phyloP scores from a whole-genome alignment of 2,888 invertebrate species.

The Adineta ricciae region DNA sequence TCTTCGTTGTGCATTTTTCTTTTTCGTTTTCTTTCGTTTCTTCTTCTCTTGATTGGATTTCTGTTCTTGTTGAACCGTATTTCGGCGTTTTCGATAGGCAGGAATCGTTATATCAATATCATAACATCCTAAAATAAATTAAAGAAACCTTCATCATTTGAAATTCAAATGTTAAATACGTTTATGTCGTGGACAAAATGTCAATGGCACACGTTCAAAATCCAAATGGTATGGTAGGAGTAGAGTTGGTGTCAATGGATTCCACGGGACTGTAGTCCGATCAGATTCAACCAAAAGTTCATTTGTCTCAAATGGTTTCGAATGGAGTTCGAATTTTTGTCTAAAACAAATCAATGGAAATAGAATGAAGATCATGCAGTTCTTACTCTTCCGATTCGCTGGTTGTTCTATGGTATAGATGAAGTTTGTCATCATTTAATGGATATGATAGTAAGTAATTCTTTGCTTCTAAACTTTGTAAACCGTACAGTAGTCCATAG shows the following conservation, averaged over 20 bases:
- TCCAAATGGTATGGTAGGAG: neutral
- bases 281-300: neutral
- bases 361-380: too few relatives aligned
- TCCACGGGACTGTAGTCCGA: neutral
- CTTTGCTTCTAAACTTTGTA: neutral
- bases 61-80: neutral
- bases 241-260: neutral
- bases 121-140: neutral
- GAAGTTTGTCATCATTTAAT: neutral
- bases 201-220: neutral
- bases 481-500: conserved; percentile 9
- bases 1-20: neutral
- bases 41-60: neutral
- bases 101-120: neutral
- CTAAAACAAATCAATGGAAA: neutral
- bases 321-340: neutral
- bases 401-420: neutral
- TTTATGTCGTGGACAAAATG: conserved; percentile 14
- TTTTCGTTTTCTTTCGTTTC: neutral
- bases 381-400: neutral
- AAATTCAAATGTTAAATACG: neutral
- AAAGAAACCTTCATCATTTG: neutral
- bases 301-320: neutral
- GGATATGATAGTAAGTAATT: neutral
- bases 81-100: neutral